phyloP scores from a whole-genome alignment of 2,113 vertebrate genomes.

The Lophius piscatorius region DNA sequence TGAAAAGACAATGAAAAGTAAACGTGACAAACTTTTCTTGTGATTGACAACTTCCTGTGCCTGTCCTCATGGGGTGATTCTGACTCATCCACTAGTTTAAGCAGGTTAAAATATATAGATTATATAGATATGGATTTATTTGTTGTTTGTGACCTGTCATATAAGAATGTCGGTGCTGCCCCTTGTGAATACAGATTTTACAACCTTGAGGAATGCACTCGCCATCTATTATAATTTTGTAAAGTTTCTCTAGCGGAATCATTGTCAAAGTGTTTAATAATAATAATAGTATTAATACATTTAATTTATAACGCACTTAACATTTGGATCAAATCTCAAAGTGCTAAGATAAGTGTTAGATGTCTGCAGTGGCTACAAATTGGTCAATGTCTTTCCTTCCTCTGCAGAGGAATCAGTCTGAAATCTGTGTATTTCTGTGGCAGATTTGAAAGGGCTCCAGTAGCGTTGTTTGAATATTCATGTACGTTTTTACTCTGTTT shows the following conservation, averaged over 20 bases:
- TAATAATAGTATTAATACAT: too few relatives aligned
- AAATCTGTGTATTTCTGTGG: constrained; percentile 39
- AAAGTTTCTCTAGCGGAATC: constrained; percentile 14
- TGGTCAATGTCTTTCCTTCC: constrained; percentile 23
- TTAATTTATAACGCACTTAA: too few relatives aligned
- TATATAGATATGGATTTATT: constrained; percentile 19
- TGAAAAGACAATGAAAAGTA: constrained; percentile 11
- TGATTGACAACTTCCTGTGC: constrained; percentile 3
- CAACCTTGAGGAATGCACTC: constrained; percentile 1
- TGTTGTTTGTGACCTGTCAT: constrained; percentile 36
- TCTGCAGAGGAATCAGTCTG: not conserved
- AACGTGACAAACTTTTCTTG: constrained; percentile 8
- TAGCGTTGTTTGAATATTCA: constrained; percentile 30
- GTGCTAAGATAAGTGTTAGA: not conserved
- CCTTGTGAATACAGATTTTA: constrained; percentile 23
- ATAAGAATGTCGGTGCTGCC: constrained; percentile 25
- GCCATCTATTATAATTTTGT: constrained; percentile 32
- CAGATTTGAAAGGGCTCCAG: constrained; percentile 59
- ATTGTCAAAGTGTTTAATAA: constrained; percentile 23
- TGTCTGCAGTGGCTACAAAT: constrained; percentile 22
- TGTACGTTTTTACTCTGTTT: constrained; percentile 31
- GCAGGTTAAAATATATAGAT: constrained; percentile 23
- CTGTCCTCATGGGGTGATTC: constrained; percentile 12
- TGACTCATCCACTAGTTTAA: constrained; percentile 5
- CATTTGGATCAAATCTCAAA: too few relatives aligned